phyloP scores from a whole-genome alignment of 2,797 vertebrate genomes.

The Pampus argenteus region DNA sequence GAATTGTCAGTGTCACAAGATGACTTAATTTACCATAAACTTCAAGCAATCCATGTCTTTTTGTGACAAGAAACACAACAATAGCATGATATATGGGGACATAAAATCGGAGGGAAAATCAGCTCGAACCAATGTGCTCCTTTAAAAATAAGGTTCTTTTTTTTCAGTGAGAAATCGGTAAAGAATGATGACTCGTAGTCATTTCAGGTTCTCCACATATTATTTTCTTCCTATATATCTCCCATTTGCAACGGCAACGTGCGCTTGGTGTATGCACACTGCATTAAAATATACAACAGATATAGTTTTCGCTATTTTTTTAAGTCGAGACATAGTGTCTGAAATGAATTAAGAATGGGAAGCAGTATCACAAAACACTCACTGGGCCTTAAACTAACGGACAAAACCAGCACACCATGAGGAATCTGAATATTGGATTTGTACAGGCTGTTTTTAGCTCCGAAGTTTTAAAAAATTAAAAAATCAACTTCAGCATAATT shows the following conservation, averaged over 20 bases:
- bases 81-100: background rate
- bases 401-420: constrained; percentile 12
- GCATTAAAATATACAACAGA: background rate
- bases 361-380: background rate
- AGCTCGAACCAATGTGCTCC: background rate
- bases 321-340: background rate
- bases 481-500: constrained; percentile 43
- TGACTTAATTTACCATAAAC: background rate
- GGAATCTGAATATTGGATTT: constrained; percentile 40
- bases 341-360: background rate
- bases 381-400: background rate
- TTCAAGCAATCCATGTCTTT: background rate
- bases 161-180: background rate
- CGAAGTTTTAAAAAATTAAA: constrained; percentile 39
- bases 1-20: background rate
- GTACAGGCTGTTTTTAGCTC: constrained; percentile 24
- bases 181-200: background rate
- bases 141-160: background rate
- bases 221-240: no score
- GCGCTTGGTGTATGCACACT: background rate
- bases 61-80: background rate
- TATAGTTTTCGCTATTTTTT: background rate
- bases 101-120: background rate
- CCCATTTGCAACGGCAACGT: background rate
- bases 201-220: background rate